These are phyloP conservation scores for Acronicta psi DNA, from an alignment of 2,888 invertebrate genomes.

Conservation along the genomic window DNA sequence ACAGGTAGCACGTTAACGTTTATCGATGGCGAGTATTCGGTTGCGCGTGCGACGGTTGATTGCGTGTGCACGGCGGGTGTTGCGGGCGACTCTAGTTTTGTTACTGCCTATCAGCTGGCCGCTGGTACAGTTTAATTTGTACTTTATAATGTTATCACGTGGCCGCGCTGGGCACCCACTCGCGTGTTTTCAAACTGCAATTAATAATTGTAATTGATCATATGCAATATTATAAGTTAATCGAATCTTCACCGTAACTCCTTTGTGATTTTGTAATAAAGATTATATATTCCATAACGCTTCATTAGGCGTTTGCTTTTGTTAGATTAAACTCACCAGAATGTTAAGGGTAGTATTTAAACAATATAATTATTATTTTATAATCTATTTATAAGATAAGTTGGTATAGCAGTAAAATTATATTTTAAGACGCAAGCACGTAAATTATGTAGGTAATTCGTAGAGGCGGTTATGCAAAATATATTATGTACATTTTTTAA, in stretches of 20 bases:
- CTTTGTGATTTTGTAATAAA: conserved; percentile 15
- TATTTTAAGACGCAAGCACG: no score
- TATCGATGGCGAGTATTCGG: conserved; percentile 53
- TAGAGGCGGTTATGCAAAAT: no score
- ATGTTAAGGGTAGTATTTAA: conserved; percentile 8
- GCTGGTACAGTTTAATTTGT: conserved; percentile 83
- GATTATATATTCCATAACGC: conserved; percentile 38
- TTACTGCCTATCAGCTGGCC: conserved; percentile 82
- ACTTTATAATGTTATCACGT: conserved; percentile 84
- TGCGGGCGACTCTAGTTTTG: conserved; percentile 69
- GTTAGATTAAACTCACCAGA: conserved; percentile 13
- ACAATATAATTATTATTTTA: no score
- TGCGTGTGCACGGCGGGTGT: conserved; percentile 69
- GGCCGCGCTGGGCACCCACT: conserved; percentile 63
- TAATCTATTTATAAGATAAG: no score
- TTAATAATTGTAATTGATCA: conserved; percentile 53
- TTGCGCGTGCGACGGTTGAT: conserved; percentile 73
- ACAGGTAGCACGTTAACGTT: conserved; percentile 34
- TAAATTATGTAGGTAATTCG: no score
- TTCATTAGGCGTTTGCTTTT: conserved; percentile 27
- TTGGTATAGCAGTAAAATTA: no score
- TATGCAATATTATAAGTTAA: conserved; percentile 36
- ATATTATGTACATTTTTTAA: no score
- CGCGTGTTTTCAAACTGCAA: conserved; percentile 53
- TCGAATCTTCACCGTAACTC: conserved; percentile 33